Conservation (phyloP, 2,888 invertebrate genomes). For the Pemphredon lugubris region DNA sequence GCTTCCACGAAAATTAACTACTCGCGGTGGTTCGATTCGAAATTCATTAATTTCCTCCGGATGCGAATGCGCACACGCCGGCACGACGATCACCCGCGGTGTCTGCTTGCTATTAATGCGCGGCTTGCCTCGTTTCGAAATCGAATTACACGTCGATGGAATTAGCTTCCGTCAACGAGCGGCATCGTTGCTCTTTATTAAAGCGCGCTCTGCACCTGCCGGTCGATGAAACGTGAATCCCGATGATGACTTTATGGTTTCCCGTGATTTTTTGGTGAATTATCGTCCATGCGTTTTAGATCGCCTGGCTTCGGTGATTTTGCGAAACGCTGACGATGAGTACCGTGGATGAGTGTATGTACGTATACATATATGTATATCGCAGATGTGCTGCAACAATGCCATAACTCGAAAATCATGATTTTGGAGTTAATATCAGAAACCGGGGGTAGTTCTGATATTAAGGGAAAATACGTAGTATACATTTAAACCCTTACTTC, state of each 20-base stretch:
- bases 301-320: no score
- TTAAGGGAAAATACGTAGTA: no score
- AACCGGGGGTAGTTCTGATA: no score
- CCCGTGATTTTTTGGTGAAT: neutral
- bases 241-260: neutral
- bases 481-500: no score
- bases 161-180: conserved; percentile 54
- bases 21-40: conserved; percentile 60
- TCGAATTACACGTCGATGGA: conserved; percentile 59
- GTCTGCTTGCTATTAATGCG: conserved; percentile 53
- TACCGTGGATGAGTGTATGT: no score
- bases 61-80: conserved; percentile 39
- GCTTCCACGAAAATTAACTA: conserved; percentile 62
- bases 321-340: no score
- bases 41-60: conserved; percentile 61
- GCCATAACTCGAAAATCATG: no score
- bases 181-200: conserved; percentile 42
- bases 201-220: conserved; percentile 9
- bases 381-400: no score
- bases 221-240: neutral
- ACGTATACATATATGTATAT: no score
- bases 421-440: no score
- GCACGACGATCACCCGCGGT: conserved; percentile 58
- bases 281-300: neutral
- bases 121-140: conserved; percentile 50